These are phyloP conservation scores for Ia io DNA, from an alignment of 2,113 vertebrate species.

Conservation along the genomic window DNA sequence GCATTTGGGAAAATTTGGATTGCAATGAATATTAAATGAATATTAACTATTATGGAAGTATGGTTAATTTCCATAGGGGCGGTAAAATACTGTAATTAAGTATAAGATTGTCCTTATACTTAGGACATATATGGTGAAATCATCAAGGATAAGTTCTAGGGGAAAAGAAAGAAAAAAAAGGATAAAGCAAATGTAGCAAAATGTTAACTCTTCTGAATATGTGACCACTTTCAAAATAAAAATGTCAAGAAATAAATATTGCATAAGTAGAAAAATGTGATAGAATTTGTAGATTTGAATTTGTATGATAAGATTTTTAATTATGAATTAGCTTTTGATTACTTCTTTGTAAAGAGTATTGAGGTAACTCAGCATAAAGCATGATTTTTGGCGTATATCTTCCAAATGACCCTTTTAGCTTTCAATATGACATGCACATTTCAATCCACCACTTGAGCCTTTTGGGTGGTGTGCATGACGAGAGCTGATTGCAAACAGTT, in stretches of 20 bases:
- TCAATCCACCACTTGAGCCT: background rate
- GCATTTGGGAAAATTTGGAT: background rate
- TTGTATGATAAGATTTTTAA: background rate
- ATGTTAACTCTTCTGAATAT: background rate
- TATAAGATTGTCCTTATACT: background rate
- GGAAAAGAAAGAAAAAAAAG: background rate
- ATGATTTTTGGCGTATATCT: background rate
- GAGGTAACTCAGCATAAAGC: background rate
- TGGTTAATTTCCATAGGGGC: background rate
- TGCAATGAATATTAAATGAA: background rate
- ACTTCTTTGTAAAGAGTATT: background rate
- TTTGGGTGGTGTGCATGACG: background rate
- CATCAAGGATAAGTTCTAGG: background rate
- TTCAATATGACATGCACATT: background rate
- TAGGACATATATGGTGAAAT: background rate
- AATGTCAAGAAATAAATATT: background rate
- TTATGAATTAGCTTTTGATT: background rate
- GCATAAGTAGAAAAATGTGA: background rate
- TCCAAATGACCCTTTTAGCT: background rate
- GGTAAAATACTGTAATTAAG: background rate
- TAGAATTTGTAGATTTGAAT: background rate
- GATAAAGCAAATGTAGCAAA: background rate
- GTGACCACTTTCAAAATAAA: slow-evolving; percentile 2
- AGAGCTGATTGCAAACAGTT: background rate
- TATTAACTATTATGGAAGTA: background rate